Conservation (phyloP, 2,113 vertebrate species). For the Cairina moschata region DNA sequence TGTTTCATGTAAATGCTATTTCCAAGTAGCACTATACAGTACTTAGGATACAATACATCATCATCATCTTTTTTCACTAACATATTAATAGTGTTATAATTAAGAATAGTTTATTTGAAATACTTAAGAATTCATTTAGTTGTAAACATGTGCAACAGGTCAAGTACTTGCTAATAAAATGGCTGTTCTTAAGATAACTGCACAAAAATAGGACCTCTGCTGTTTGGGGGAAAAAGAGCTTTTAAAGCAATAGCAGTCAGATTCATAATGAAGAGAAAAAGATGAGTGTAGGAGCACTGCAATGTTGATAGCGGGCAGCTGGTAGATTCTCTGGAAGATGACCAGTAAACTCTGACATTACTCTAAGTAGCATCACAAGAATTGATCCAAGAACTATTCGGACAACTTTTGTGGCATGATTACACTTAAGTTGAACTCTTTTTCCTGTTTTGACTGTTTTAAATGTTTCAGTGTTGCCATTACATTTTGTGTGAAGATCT, state of each 20-base stretch:
- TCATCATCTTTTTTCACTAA: background rate
- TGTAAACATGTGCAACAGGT: background rate
- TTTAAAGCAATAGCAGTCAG: background rate
- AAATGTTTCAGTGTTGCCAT: slow-evolving; percentile 36
- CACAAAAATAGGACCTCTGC: background rate
- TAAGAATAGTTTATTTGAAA: slow-evolving; percentile 2
- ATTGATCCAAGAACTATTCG: slow-evolving; percentile 33
- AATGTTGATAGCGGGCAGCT: slow-evolving; percentile 48
- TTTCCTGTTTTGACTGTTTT: slow-evolving; percentile 59
- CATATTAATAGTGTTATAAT: background rate
- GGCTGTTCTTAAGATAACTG: background rate
- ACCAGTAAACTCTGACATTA: slow-evolving; percentile 22
- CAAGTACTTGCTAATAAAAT: slow-evolving; percentile 27
- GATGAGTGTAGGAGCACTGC: background rate
- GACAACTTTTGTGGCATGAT: slow-evolving; percentile 48
- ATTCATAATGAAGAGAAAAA: background rate
- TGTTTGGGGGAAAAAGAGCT: background rate
- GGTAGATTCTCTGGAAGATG: slow-evolving; percentile 19
- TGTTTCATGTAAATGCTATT: background rate
- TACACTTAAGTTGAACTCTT: slow-evolving; percentile 52
- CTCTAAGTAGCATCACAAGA: slow-evolving; percentile 41
- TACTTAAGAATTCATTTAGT: background rate
- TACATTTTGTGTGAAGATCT: slow-evolving; percentile 35
- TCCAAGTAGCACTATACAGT: background rate
- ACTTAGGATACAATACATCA: background rate